phyloP scores from a whole-genome alignment of 2,797 vertebrate species.

The Myoxocephalus aenaeus region DNA sequence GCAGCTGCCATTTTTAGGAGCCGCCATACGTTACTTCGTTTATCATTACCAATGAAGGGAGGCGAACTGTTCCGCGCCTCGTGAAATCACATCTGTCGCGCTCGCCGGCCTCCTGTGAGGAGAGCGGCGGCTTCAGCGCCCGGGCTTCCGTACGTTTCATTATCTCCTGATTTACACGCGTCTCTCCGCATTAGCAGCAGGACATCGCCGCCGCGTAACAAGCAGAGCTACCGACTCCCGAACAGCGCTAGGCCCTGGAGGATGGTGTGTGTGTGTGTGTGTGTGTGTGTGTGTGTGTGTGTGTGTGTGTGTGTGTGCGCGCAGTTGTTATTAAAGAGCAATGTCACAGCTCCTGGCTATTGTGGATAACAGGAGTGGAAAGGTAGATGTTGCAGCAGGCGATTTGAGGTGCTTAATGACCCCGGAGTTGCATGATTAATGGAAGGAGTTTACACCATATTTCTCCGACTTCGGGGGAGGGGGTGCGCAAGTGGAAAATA shows the following conservation, averaged over 20 bases:
- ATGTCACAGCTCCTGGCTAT: conserved; percentile 67
- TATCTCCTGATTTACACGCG: conserved; percentile 63
- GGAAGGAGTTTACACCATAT: conserved; percentile 68
- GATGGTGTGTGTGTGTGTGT: conserved; percentile 46
- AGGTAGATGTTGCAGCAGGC: conserved; percentile 68
- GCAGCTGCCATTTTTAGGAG: not conserved
- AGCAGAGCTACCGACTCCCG: conserved; percentile 41
- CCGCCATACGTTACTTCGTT: not conserved
- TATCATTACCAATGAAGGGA: conserved; percentile 31
- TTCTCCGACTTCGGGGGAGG: conserved; percentile 56
- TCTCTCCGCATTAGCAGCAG: conserved; percentile 48
- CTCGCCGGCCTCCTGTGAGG: conserved; percentile 19
- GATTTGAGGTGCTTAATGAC: conserved; percentile 72
- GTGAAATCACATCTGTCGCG: conserved; percentile 39
- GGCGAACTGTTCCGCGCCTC: conserved; percentile 38
- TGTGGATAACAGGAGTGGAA: conserved; percentile 58
- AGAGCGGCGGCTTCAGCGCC: conserved; percentile 25
- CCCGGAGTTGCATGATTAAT: conserved; percentile 75
- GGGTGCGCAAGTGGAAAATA: conserved; percentile 38
- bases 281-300: conserved; percentile 43
- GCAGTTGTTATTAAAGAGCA: conserved; percentile 63
- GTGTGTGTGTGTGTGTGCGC: conserved; percentile 26
- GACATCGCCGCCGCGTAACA: conserved; percentile 26
- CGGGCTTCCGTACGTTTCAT: conserved; percentile 49
- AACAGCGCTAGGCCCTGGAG: conserved; percentile 19